Conservation (phyloP, 2,888 invertebrate genomes). For the Brachypalpus laphriformis region DNA sequence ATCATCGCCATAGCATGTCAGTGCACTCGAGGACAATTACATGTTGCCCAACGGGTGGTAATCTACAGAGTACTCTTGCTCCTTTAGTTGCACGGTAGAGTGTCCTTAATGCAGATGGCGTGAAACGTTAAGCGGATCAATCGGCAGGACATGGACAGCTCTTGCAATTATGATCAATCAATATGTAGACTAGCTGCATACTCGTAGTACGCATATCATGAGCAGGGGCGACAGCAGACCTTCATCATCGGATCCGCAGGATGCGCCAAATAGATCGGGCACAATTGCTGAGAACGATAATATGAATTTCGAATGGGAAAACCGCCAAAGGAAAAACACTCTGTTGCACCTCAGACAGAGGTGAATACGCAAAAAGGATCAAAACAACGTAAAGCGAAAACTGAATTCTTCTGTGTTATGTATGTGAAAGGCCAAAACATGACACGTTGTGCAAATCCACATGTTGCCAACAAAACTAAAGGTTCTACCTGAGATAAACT, state of each 20-base stretch:
- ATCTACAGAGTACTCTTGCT: slow-evolving; percentile 9
- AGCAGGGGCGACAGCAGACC: slow-evolving; percentile 27
- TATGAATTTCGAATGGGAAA: slow-evolving; percentile 22
- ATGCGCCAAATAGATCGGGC: slow-evolving; percentile 29
- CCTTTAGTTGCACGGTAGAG: slow-evolving; percentile 6
- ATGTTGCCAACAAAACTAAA: slow-evolving; percentile 49
- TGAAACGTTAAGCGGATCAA: slow-evolving; percentile 58
- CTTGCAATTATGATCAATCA: slow-evolving; percentile 64
- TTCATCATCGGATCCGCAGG: slow-evolving; percentile 48
- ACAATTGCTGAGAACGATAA: slow-evolving; percentile 9
- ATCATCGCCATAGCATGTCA: slow-evolving; percentile 23
- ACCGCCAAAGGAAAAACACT: slow-evolving; percentile 62
- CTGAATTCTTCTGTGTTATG: slow-evolving; percentile 53
- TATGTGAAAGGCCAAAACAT: slow-evolving; percentile 64
- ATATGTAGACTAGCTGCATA: slow-evolving; percentile 31
- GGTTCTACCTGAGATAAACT: slow-evolving; percentile 67
- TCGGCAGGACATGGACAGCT: slow-evolving; percentile 61
- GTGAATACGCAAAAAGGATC: slow-evolving; percentile 17
- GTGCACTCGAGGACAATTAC: slow-evolving; percentile 49
- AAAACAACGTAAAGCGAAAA: slow-evolving; percentile 6
- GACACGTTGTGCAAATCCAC: slow-evolving; percentile 66
- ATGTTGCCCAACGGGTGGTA: slow-evolving; percentile 58
- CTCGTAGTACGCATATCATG: slow-evolving; percentile 27
- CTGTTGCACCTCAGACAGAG: not conserved
- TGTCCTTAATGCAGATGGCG: slow-evolving; percentile 48